Evolutionary conservation across 2,888 invertebrate genomes (phyloP).

Genomic region (Caenorhabditis drosophilae): DNA sequence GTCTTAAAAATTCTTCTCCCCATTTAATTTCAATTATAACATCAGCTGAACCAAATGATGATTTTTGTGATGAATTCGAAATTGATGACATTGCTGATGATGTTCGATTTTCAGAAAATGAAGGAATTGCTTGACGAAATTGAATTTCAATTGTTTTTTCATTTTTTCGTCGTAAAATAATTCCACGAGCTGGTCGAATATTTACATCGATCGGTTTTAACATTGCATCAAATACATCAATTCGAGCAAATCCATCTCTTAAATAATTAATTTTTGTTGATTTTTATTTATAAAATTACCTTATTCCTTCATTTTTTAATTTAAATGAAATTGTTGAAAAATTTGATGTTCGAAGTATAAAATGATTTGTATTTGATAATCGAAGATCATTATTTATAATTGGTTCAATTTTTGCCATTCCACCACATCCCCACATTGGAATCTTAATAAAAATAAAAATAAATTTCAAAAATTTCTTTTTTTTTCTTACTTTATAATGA

Average conservation of each 20-base stretch:
- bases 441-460: background rate
- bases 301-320: background rate
- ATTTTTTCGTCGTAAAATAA: background rate
- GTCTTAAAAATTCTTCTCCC: conserved; percentile 9
- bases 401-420: background rate
- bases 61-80: background rate
- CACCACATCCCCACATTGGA: conserved; percentile 7
- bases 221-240: conserved; percentile 1
- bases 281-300: no score
- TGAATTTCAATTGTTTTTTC: background rate
- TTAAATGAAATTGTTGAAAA: conserved; percentile 3
- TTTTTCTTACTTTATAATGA: background rate
- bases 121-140: background rate
- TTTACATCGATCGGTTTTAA: conserved; percentile 3
- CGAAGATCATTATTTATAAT: background rate
- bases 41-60: background rate
- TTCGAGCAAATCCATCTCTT: conserved; percentile 1
- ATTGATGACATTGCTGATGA: conserved; percentile 2
- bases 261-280: no score
- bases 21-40: conserved; percentile 4
- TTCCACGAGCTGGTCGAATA: background rate
- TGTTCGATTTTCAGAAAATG: background rate
- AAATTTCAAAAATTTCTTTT: background rate
- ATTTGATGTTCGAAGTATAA: background rate
- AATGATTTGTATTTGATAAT: background rate